A percentile compares a stretch with the other conserved stretches of the same genome.
These are phyloP conservation scores for Caenorhabditis tropicalis DNA, from an alignment of 1,140 invertebrate species.

Conservation along the genomic window DNA sequence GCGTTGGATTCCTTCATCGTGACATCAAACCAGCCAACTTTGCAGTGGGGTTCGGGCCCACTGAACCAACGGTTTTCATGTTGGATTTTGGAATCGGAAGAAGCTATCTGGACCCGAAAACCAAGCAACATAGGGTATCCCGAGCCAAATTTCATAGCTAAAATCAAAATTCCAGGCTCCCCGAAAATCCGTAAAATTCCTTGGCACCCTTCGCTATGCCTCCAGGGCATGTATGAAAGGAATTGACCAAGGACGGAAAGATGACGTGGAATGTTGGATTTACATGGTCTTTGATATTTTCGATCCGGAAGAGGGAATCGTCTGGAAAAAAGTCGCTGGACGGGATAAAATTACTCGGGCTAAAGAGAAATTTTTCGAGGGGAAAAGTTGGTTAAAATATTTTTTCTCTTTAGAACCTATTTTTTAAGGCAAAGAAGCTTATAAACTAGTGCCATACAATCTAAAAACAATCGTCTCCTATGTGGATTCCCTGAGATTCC, in stretches of 20 bases:
- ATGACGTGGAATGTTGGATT: constrained; percentile 48
- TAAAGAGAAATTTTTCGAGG: constrained; percentile 26
- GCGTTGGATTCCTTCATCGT: not conserved
- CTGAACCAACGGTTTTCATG: constrained; percentile 18
- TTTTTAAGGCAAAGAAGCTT: not conserved
- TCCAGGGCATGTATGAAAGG: constrained; percentile 21
- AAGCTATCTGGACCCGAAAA: not conserved
- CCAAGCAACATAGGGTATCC: not conserved
- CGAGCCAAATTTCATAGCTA: not conserved
- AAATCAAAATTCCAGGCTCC: not conserved
- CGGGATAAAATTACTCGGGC: not conserved
- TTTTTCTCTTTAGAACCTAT: not conserved
- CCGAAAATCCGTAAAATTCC: constrained; percentile 25
- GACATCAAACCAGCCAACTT: constrained; percentile 28
- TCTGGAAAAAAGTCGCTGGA: constrained; percentile 16
- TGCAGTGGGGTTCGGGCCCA: not conserved
- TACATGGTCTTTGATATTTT: constrained; percentile 48
- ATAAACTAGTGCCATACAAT: not conserved
- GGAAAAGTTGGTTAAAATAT: not conserved
- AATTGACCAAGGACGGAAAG: constrained; percentile 45
- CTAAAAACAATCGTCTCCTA: not conserved
- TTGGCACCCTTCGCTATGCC: constrained; percentile 44
- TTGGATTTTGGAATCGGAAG: constrained; percentile 41
- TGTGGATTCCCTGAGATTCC: not conserved
- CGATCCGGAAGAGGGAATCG: constrained; percentile 21